Evolutionary conservation across 2,797 vertebrate genomes (phyloP), one percentile per base, ranked within the genome.

Genomic region (Eleutherodactylus coqui): DNA sequence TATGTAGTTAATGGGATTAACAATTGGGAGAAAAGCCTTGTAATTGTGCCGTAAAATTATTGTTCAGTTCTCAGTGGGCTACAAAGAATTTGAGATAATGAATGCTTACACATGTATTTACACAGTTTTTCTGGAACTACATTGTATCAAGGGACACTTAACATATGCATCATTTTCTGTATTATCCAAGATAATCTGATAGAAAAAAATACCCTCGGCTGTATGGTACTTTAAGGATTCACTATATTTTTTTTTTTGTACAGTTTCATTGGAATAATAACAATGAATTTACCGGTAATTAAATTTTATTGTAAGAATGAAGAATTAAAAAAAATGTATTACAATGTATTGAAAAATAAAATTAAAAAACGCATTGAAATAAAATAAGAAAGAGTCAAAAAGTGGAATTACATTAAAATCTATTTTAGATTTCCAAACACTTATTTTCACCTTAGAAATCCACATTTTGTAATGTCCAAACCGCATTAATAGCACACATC

Each of bases 61-160:
- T 87, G 77, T 87, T 85, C 85, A 87, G 85, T 80, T 87, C 86
- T 87, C 86, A 43, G 34, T 36, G 82, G 86, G 77, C 45, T 80
- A 70, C 70, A 85, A 84, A 84, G 82, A 84, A 81, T 69, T 55
- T 55, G 76, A 87, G 86, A 79, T 87, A 87, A 87, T 87, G 86
- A 84, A 87, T 87, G 86, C 86, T 85, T 73, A 76, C 77, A 80
- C 86, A 87, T 84, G 86, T 87, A 87, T 87, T 84, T 87, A 85
- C 86, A 76, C 76, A 81, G 77, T 83, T 80, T 70, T 79, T 53
- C 70, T 80, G 49, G 41, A 84, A 76, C 76, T 69, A 53, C 82
- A 76, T 55, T 81, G 82, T 85, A 85, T 85, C 82, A 67, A 76
- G 86, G 82, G 86, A 84, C 82, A 47, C 53, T 87, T 58, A 84